Evolutionary conservation across 2,888 invertebrate genomes (phyloP).

Genomic region (Dastarcus helophoroides): DNA sequence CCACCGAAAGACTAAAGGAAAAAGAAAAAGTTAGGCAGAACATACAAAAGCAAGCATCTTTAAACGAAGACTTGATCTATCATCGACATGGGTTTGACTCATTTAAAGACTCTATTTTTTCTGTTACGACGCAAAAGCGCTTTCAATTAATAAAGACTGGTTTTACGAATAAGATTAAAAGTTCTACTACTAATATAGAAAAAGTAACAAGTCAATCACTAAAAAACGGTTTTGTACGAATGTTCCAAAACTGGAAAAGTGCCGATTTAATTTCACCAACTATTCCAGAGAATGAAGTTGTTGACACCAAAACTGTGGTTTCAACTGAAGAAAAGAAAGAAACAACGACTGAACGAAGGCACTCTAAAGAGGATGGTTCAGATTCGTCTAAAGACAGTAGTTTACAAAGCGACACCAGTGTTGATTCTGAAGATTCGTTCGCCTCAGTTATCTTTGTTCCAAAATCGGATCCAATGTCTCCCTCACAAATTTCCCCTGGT

Average conservation of each 20-base stretch:
- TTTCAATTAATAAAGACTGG: slow-evolving; percentile 70
- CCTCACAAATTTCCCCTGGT: slow-evolving; percentile 48
- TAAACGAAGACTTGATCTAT: slow-evolving; percentile 77
- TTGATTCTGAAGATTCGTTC: slow-evolving; percentile 88
- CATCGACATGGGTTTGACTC: slow-evolving; percentile 55
- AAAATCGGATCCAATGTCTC: slow-evolving; percentile 62
- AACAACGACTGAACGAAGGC: slow-evolving; percentile 49
- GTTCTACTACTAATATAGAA: slow-evolving; percentile 72
- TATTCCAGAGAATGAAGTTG: slow-evolving; percentile 28
- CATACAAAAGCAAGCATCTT: slow-evolving; percentile 79
- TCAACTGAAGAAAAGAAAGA: slow-evolving; percentile 29
- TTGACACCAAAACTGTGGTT: slow-evolving; percentile 13
- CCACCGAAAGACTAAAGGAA: slow-evolving; percentile 70
- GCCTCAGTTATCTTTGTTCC: slow-evolving; percentile 88
- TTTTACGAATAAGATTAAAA: slow-evolving; percentile 72
- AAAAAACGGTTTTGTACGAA: slow-evolving; percentile 69
- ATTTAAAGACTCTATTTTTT: slow-evolving; percentile 61
- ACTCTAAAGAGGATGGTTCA: slow-evolving; percentile 79
- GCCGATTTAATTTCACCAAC: slow-evolving; percentile 39
- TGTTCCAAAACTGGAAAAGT: slow-evolving; percentile 71
- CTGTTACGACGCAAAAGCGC: slow-evolving; percentile 61
- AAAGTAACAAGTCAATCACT: slow-evolving; percentile 58
- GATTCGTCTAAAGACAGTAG: slow-evolving; percentile 83
- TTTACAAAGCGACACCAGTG: slow-evolving; percentile 85
- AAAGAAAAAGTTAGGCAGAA: slow-evolving; percentile 72